A percentile compares a stretch with the other conserved stretches of the same genome.
Conservation (phyloP, 92 coral and sea anemone species). For the Nematostella vectensis region DNA sequence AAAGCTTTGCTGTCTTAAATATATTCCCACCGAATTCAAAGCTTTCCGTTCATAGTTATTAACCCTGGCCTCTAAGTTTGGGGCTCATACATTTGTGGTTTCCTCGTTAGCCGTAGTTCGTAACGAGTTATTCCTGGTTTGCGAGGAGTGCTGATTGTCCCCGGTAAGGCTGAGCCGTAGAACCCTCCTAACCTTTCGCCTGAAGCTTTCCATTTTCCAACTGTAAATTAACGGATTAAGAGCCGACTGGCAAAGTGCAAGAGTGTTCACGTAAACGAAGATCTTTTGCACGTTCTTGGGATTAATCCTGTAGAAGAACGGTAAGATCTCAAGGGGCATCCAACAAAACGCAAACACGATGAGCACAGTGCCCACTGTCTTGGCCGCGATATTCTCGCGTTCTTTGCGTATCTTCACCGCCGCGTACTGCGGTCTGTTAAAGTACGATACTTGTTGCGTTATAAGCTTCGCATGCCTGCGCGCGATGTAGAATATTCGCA, state of each 20-base stretch:
- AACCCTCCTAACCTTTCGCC: constrained; percentile 33
- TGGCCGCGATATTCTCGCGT: constrained; percentile 65
- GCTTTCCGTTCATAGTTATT: too few relatives aligned
- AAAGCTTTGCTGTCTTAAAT: too few relatives aligned
- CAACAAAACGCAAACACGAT: constrained; percentile 70
- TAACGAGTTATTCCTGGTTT: constrained; percentile 4
- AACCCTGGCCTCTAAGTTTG: too few relatives aligned
- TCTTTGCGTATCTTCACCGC: constrained; percentile 23
- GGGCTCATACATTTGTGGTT: constrained; percentile 17
- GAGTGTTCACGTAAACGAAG: constrained; percentile 76
- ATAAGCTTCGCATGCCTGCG: constrained; percentile 76
- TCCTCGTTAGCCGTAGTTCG: constrained; percentile 3
- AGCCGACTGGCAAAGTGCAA: constrained; percentile 83
- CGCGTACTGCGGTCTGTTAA: constrained; percentile 31
- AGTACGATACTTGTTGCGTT: constrained; percentile 39
- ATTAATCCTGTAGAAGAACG: constrained; percentile 39
- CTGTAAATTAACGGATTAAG: constrained; percentile 78
- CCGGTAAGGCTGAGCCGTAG: constrained; percentile 7
- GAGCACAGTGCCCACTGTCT: constrained; percentile 74
- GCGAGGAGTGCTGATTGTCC: constrained; percentile 1
- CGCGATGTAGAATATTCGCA: constrained; percentile 73
- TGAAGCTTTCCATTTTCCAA: constrained; percentile 56
- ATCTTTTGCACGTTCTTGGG: constrained; percentile 20
- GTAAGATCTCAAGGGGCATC: constrained; percentile 74
- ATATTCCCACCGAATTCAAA: too few relatives aligned